A percentile compares a stretch with the other conserved stretches of the same genome.
Evolutionary conservation across 1,140 invertebrate genomes (phyloP).

Genomic region (Drosophila mayri): DNA sequence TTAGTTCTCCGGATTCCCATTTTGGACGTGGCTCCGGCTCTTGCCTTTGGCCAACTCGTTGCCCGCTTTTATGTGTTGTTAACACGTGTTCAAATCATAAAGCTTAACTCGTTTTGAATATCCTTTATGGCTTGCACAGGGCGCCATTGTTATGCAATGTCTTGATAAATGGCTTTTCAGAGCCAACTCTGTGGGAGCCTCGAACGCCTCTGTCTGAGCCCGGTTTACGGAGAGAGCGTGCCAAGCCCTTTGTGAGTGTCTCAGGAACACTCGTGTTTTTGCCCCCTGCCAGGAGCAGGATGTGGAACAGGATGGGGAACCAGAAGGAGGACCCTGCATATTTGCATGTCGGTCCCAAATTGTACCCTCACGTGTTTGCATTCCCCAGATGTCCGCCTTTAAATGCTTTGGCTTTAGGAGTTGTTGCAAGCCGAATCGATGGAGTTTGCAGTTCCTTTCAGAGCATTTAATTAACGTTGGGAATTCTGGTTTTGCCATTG

Average conservation of each 20-base stretch:
- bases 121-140: constrained; percentile 41
- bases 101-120: constrained; percentile 68
- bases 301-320: background rate
- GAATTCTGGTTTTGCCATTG: background rate
- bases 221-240: constrained; percentile 2
- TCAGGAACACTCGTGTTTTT: constrained; percentile 44
- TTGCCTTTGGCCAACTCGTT: constrained; percentile 15
- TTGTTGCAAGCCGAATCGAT: constrained; percentile 2
- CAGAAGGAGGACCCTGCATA: background rate
- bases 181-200: constrained; percentile 24
- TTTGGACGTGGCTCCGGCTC: constrained; percentile 2
- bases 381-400: constrained; percentile 26
- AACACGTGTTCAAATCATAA: constrained; percentile 69
- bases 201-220: background rate
- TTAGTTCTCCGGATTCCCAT: constrained; percentile 11
- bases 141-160: constrained; percentile 58
- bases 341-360: constrained; percentile 17
- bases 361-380: constrained; percentile 22
- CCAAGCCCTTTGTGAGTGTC: constrained; percentile 31
- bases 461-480: constrained; percentile 24
- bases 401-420: constrained; percentile 13
- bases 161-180: constrained; percentile 70
- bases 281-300: constrained; percentile 16
- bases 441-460: constrained; percentile 16
- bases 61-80: constrained; percentile 58